These are phyloP conservation scores for Falcaria lacertinaria DNA, from an alignment of 2,888 invertebrate genomes.

Conservation along the genomic window DNA sequence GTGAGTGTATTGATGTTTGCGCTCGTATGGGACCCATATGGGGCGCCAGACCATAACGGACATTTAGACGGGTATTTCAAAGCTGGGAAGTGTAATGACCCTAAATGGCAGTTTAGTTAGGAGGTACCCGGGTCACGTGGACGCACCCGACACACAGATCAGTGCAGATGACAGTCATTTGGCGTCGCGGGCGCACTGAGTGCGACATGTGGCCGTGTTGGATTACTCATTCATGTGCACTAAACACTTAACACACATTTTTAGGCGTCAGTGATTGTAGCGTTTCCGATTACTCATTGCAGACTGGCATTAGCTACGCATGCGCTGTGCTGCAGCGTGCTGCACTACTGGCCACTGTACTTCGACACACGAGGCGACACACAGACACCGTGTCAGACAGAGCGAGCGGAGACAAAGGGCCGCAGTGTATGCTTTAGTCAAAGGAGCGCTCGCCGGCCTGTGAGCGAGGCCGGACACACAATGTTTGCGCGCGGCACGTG, in stretches of 20 bases:
- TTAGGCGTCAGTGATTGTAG: conserved; percentile 9
- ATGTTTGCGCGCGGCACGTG: conserved; percentile 61
- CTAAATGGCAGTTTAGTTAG: too few species aligned
- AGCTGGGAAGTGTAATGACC: too few species aligned
- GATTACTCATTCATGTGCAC: neutral
- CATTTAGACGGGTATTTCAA: too few species aligned
- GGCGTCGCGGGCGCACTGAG: neutral
- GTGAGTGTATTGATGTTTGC: too few species aligned
- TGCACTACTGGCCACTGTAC: too few species aligned
- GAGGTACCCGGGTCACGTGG: conserved; percentile 12
- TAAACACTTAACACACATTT: conserved; percentile 9
- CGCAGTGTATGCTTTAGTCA: neutral
- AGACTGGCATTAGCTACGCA: too few species aligned
- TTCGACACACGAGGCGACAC: too few species aligned
- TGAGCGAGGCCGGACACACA: conserved; percentile 23
- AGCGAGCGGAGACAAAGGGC: conserved; percentile 6
- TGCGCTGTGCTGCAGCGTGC: neutral
- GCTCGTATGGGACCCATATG: too few species aligned
- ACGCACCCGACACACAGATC: conserved; percentile 8
- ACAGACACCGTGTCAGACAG: too few species aligned
- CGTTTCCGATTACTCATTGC: conserved; percentile 19
- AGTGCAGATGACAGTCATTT: neutral
- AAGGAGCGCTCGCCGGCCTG: conserved; percentile 2
- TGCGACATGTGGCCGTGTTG: neutral
- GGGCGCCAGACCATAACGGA: too few species aligned